Evolutionary conservation across 64 coral and sea anemone genomes (phyloP), one percentile per base, ranked within the genome.

Genomic region (Pachyseris speciosa): DNA sequence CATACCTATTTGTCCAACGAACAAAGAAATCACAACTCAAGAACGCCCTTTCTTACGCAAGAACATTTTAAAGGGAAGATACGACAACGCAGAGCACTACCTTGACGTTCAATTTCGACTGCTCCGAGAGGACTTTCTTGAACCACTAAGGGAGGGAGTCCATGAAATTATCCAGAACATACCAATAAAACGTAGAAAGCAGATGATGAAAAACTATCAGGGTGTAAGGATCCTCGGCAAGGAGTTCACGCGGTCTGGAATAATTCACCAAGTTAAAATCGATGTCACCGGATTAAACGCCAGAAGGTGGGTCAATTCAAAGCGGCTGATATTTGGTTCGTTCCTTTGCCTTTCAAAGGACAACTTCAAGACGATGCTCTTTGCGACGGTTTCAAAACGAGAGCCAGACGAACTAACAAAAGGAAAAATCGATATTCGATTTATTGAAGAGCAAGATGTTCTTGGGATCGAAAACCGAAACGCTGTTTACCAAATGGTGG

Each of bases 101-200:
- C 60, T 95, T 32, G 94, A 95, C 50, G 94, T 95, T 1, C 92
- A 94, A 25, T 94, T 94, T 44, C 92, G 92, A 4, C 70, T 94
- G 36, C 69, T 94, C 17, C 94, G 88, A 4, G 94, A 95, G 37
- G 94, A 95, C 58, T 95, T 95, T 19, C 58, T 95, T 0, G 60
- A 73, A 6, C 94, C 94, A 2, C 77, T 95, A 7, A 68, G 94
- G 9, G 81, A 95, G 40, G 94, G 94, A 3, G 91, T 95, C 31
- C 9, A 26, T 25, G 93, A 94, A 75, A 53, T 90, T 33, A 53
- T 57, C 1, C 44, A 22, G 0, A 30, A 94, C 1, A 17, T 85
- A 20, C 80, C 93, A 5, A 57, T 22, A 6, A 36, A 84, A 22
- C 51, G 85, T 4, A 86, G 93, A 25, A 89, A 40, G 37, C 93